Evolutionary conservation across 92 coral and sea anemone genomes (phyloP).

Genomic region (Zoanthus solanderi): DNA sequence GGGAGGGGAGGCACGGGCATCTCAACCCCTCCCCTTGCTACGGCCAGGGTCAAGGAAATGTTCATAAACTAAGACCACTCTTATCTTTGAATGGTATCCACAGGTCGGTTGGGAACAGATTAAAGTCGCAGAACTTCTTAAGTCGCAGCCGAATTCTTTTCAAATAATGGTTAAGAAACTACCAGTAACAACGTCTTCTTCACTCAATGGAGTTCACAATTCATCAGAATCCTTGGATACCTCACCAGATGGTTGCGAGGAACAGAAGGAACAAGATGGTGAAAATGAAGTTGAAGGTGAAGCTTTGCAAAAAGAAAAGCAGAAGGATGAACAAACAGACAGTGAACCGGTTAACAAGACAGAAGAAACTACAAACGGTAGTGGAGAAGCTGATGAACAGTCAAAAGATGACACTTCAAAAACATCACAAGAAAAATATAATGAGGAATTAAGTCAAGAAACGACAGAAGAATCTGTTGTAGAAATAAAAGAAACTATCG

Average conservation of each 20-base stretch:
- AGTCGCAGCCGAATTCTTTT: conserved; percentile 37
- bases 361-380: not conserved
- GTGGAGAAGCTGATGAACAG: not conserved
- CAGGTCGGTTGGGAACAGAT: conserved; percentile 43
- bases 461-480: not conserved
- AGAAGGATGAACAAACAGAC: not conserved
- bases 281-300: not conserved
- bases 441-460: not conserved
- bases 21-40: too few species aligned
- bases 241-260: not conserved
- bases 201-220: conserved; percentile 19
- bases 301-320: not conserved
- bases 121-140: conserved; percentile 36
- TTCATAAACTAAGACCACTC: too few species aligned
- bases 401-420: too few species aligned
- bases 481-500: not conserved
- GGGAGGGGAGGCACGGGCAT: too few species aligned
- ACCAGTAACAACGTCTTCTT: not conserved
- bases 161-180: conserved; percentile 39
- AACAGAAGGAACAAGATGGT: conserved; percentile 6
- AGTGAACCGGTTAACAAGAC: not conserved
- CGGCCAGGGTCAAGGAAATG: too few species aligned
- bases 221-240: not conserved
- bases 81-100: not conserved
- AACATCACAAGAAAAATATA: not conserved